A percentile compares a stretch with the other conserved stretches of the same genome.
Conservation (phyloP, 2,113 vertebrate genomes). For the Turnix velox region DNA sequence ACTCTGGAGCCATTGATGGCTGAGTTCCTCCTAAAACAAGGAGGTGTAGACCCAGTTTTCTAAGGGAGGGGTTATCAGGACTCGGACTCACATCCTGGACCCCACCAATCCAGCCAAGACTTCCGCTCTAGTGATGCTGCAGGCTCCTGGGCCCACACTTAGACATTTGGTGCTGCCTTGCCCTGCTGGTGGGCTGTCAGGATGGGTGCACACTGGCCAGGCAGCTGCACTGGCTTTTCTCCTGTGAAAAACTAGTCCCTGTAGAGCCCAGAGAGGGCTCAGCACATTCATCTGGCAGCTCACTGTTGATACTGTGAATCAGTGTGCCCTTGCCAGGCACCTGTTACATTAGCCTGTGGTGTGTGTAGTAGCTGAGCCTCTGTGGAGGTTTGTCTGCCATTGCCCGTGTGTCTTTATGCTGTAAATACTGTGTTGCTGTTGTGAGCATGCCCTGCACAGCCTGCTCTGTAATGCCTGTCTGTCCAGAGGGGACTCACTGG, state of each 20-base stretch:
- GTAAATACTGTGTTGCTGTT: background rate
- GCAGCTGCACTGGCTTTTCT: background rate
- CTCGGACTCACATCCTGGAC: background rate
- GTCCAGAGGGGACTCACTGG: background rate
- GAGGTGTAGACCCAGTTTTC: background rate
- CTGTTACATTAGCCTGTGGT: background rate
- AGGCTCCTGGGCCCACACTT: background rate
- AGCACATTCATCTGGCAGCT: background rate
- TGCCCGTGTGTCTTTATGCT: background rate
- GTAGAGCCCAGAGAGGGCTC: background rate
- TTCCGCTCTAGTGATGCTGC: background rate
- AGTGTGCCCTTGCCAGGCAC: background rate
- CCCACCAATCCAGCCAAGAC: background rate
- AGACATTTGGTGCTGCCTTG: background rate
- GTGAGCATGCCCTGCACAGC: background rate
- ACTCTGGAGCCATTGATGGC: slow-evolving; percentile 59
- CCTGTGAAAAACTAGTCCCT: background rate
- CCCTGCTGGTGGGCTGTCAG: background rate
- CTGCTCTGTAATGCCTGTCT: background rate
- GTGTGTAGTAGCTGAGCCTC: background rate
- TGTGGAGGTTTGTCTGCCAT: background rate
- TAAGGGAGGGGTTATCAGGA: background rate
- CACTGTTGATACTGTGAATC: slow-evolving; percentile 12
- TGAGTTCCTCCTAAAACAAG: background rate
- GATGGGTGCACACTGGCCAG: background rate